A percentile compares a stretch with the other conserved stretches of the same genome.
These are phyloP conservation scores for Ephialtes manifestator DNA, from an alignment of 2,888 invertebrate genomes.

Conservation along the genomic window DNA sequence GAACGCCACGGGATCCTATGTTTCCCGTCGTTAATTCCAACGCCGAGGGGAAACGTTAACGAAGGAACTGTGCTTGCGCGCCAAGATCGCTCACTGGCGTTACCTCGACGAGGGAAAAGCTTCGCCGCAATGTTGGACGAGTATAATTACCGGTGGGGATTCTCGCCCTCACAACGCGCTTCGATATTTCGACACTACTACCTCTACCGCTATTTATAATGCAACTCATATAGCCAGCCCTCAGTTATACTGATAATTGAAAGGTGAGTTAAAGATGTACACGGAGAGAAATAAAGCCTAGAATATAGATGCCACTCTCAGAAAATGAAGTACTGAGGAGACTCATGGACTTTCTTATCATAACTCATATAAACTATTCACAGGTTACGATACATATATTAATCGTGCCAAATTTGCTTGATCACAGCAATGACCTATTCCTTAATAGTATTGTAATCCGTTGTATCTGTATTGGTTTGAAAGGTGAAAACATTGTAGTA, in stretches of 20 bases:
- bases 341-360: no score
- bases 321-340: no score
- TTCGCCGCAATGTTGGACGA: slow-evolving; percentile 49
- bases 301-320: no score
- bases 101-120: slow-evolving; percentile 45
- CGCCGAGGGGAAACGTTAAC: slow-evolving; percentile 69
- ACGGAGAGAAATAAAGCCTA: no score
- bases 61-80: slow-evolving; percentile 61
- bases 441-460: no score
- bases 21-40: slow-evolving; percentile 69
- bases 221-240: background rate
- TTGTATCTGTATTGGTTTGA: no score
- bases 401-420: no score
- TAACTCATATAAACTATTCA: no score
- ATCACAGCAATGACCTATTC: no score
- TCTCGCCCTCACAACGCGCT: slow-evolving; percentile 10
- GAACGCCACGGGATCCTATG: slow-evolving; percentile 49
- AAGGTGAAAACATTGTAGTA: no score
- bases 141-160: slow-evolving; percentile 53
- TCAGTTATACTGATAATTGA: background rate
- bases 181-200: slow-evolving; percentile 9
- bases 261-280: background rate
- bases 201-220: slow-evolving; percentile 8
- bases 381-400: no score
- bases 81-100: slow-evolving; percentile 50